These are phyloP conservation scores for Bombus pyrosoma DNA, from an alignment of 1,140 invertebrate genomes.

Conservation along the genomic window DNA sequence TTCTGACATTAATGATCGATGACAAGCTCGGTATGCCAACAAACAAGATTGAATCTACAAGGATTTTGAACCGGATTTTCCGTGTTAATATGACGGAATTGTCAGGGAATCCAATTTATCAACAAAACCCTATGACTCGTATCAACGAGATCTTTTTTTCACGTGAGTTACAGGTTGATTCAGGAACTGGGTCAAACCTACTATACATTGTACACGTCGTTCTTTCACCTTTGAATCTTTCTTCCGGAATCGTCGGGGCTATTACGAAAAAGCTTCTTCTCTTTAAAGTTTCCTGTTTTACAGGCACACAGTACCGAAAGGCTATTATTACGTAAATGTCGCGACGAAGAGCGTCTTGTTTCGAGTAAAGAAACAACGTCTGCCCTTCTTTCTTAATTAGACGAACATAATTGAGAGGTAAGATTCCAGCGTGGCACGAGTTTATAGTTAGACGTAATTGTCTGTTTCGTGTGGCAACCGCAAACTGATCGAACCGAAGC, in stretches of 20 bases:
- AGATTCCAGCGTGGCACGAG: conserved; percentile 44
- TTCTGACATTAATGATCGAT: conserved; percentile 5
- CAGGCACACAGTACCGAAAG: neutral
- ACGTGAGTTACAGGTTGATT: neutral
- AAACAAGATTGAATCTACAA: conserved; percentile 1
- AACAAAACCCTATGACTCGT: neutral
- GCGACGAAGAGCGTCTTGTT: neutral
- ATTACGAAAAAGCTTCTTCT: neutral
- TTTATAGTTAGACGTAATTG: conserved; percentile 24
- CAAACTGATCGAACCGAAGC: conserved; percentile 45
- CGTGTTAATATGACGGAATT: conserved; percentile 13
- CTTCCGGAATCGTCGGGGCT: neutral
- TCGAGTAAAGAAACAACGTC: too few relatives aligned
- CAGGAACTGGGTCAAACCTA: neutral
- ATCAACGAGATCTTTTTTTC: neutral
- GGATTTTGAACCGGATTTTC: neutral
- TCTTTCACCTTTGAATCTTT: neutral
- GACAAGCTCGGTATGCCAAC: neutral
- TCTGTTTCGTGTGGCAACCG: neutral
- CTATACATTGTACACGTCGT: neutral
- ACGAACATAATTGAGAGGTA: conserved; percentile 34
- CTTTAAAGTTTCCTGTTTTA: neutral
- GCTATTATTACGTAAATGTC: neutral
- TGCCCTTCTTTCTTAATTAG: conserved; percentile 37
- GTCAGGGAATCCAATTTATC: conserved; percentile 26